Evolutionary conservation across 30 jellyfish, hydroid and myxozoan genomes (phyloP).

Genomic region (Chrysaora quinquecirrha): DNA sequence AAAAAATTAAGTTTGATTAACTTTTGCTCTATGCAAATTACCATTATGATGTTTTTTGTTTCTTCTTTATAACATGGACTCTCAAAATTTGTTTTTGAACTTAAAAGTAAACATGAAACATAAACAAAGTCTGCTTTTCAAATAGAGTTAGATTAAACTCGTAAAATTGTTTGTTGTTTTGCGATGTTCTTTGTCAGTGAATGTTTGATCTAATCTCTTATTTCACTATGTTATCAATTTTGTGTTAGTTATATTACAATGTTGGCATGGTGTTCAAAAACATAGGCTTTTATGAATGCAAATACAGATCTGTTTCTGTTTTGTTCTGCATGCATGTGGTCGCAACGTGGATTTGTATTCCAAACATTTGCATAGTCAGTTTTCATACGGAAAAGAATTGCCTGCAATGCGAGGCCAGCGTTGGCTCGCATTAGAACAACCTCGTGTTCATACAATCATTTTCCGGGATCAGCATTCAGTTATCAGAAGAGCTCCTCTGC

Average conservation of each 20-base stretch:
- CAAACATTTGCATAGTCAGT: no score
- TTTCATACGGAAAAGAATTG: no score
- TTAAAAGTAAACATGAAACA: background rate
- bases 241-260: background rate
- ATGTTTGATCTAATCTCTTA: background rate
- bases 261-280: slow-evolving; percentile 3
- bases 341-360: no score
- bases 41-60: background rate
- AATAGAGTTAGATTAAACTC: background rate
- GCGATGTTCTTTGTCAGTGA: background rate
- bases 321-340: no score
- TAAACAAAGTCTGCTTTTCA: background rate
- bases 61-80: background rate
- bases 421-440: no score
- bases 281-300: background rate
- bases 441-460: no score
- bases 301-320: no score
- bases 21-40: no score
- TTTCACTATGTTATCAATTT: background rate
- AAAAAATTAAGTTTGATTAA: no score
- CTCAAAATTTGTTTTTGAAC: background rate
- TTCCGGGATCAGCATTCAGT: no score
- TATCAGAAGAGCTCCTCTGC: no score
- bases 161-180: background rate
- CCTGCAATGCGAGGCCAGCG: no score